These are phyloP conservation scores for Synanthedon vespiformis DNA, from an alignment of 2,888 invertebrate species.

Conservation along the genomic window DNA sequence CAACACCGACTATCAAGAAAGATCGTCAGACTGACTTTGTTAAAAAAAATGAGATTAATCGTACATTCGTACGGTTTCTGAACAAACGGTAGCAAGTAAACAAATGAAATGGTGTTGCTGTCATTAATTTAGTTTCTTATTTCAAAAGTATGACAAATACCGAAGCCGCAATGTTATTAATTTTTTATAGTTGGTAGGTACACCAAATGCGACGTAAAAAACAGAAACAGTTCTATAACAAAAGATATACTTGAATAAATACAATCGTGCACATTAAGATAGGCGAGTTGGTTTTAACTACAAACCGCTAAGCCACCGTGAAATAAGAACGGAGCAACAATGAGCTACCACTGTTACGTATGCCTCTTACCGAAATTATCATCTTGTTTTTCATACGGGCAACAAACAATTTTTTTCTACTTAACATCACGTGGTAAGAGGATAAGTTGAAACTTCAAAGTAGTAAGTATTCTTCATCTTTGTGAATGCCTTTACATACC, in stretches of 20 bases:
- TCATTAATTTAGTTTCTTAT: neutral
- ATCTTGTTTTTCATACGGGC: slow-evolving; percentile 5
- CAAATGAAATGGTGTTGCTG: too few species aligned
- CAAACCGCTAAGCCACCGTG: slow-evolving; percentile 44
- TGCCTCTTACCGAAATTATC: slow-evolving; percentile 29
- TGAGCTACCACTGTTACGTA: slow-evolving; percentile 43
- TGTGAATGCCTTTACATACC: too few species aligned
- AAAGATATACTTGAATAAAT: neutral
- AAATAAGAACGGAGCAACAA: slow-evolving; percentile 49
- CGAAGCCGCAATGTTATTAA: neutral
- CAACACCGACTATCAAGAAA: too few species aligned
- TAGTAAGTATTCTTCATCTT: too few species aligned
- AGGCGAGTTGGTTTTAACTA: neutral
- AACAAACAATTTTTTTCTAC: neutral
- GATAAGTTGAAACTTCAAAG: too few species aligned
- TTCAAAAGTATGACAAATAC: neutral
- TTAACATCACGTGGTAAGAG: too few species aligned
- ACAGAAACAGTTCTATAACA: neutral
- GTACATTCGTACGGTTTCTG: too few species aligned
- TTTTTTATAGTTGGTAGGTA: neutral
- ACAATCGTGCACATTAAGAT: neutral
- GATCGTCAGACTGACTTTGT: too few species aligned
- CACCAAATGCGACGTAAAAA: neutral
- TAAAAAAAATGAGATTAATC: too few species aligned
- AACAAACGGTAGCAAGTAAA: too few species aligned